A percentile compares a stretch with the other conserved stretches of the same genome.
These are phyloP conservation scores for Petrocephalus schoutedeni DNA, from an alignment of 2,797 vertebrate species.

Conservation along the genomic window DNA sequence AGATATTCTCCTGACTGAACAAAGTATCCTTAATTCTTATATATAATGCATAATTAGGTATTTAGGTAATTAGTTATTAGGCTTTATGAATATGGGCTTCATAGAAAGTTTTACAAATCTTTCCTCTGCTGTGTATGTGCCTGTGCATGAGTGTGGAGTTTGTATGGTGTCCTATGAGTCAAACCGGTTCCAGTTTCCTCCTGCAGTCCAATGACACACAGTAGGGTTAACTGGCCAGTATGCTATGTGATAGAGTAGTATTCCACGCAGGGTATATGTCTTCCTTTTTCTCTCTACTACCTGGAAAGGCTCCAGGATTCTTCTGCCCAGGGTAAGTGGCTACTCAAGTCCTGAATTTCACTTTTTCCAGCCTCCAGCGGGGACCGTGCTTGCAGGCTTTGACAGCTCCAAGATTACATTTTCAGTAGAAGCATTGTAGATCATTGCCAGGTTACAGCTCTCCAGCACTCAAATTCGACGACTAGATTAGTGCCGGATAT, in stretches of 20 bases:
- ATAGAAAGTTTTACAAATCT: not conserved
- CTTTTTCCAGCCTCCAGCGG: not conserved
- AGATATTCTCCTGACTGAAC: not conserved
- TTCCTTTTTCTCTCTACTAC: not conserved
- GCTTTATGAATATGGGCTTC: too few relatives aligned
- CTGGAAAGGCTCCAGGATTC: not conserved
- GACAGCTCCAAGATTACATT: conserved; percentile 25
- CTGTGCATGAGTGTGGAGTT: not conserved
- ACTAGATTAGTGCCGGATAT: conserved; percentile 22
- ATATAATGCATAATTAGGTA: too few relatives aligned
- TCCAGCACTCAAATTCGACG: conserved; percentile 4
- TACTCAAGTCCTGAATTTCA: not conserved
- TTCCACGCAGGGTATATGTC: not conserved
- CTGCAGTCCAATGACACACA: not conserved
- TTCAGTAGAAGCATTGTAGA: conserved; percentile 21
- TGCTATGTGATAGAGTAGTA: not conserved
- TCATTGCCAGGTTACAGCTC: not conserved
- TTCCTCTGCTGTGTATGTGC: not conserved
- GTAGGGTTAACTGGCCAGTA: not conserved
- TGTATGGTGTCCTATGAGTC: not conserved
- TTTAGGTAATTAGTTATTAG: too few relatives aligned
- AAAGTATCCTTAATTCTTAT: too few relatives aligned
- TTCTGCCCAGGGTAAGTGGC: not conserved
- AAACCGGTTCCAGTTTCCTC: not conserved
- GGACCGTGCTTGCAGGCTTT: conserved; percentile 15